Evolutionary conservation across 1,140 invertebrate genomes (phyloP).

Genomic region (Akabosia matsudoensis): DNA sequence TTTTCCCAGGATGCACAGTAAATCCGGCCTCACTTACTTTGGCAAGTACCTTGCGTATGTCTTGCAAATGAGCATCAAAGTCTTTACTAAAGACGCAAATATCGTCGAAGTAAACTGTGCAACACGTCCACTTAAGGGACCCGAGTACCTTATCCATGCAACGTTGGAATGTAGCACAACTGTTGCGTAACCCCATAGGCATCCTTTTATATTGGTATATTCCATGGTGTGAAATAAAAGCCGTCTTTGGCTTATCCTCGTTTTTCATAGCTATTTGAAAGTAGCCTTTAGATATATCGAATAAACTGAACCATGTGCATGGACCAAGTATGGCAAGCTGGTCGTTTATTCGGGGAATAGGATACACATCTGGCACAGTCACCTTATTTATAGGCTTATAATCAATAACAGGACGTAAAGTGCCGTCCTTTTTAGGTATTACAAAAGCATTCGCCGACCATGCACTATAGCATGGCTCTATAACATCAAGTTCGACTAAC

Average conservation of each 20-base stretch:
- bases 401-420: slow-evolving; percentile 49
- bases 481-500: background rate
- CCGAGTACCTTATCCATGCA: slow-evolving; percentile 50
- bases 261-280: slow-evolving; percentile 50
- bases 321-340: slow-evolving; percentile 48
- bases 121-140: slow-evolving; percentile 46
- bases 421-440: slow-evolving; percentile 24
- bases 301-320: slow-evolving; percentile 47
- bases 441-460: slow-evolving; percentile 30
- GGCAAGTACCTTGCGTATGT: slow-evolving; percentile 51
- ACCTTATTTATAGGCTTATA: slow-evolving; percentile 54
- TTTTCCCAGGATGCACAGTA: slow-evolving; percentile 44
- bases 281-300: slow-evolving; percentile 52
- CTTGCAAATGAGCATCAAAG: slow-evolving; percentile 49
- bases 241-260: slow-evolving; percentile 49
- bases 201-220: slow-evolving; percentile 48
- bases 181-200: slow-evolving; percentile 53
- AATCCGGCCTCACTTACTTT: slow-evolving; percentile 46
- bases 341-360: slow-evolving; percentile 52
- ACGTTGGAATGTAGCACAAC: slow-evolving; percentile 52
- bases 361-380: slow-evolving; percentile 49
- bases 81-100: slow-evolving; percentile 51
- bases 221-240: slow-evolving; percentile 46
- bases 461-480: background rate
- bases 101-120: slow-evolving; percentile 54